Base-by-base conservation (phyloP, 2,113 vertebrate genomes). In the Paedocypris sp. region DNA sequence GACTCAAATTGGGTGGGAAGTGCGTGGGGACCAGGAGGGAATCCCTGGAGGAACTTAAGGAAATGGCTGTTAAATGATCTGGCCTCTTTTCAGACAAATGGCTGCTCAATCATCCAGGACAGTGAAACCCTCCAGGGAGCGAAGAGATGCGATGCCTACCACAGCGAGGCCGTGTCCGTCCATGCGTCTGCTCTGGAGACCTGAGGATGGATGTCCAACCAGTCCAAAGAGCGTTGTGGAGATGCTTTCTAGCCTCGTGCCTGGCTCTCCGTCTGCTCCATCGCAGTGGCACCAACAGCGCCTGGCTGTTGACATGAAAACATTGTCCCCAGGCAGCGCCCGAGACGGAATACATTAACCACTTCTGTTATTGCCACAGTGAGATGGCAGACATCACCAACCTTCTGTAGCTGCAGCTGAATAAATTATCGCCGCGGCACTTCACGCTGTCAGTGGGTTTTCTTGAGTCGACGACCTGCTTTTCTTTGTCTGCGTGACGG, bases 51-150 rank as follows among this genome's bases (percentile, higher is more conserved):
- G 71, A 65, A 35, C 52, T 11, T 46, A 33, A 35, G 68, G 73
- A 51, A 75, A 72, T 62, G 69, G 64, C 68, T 70, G 69, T 75
- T 75, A 80, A 84, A 80, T 77, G 76, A 71, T 75, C 56, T 68
- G 77, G 68, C 72, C 75, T 77, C 75, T 73, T 72, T 43, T 69
- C 64, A 70, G 71, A 79, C 76, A 66, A 71, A 76, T 47, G 58
- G 32, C 66, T 65, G 56, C 72, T 83, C 79, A 77, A 77, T 84
- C 79, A 77, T 69, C 10, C 42, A 42, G 48, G 74, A 77, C 78
- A 77, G 61, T 56, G 47, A 51, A n/a, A 28, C 60, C 74, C 75
- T 67, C 4, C 38, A 68, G 61, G 78, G 73, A 79, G 57, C 48
- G 68, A 62, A 71, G 69, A 72, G 76, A 73, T 68, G 70, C 50